Percentiles rank a stretch among this genome's conserved stretches.
Evolutionary conservation across 2,113 vertebrate species (phyloP).

Genomic region (Neolamprologus devosi): DNA sequence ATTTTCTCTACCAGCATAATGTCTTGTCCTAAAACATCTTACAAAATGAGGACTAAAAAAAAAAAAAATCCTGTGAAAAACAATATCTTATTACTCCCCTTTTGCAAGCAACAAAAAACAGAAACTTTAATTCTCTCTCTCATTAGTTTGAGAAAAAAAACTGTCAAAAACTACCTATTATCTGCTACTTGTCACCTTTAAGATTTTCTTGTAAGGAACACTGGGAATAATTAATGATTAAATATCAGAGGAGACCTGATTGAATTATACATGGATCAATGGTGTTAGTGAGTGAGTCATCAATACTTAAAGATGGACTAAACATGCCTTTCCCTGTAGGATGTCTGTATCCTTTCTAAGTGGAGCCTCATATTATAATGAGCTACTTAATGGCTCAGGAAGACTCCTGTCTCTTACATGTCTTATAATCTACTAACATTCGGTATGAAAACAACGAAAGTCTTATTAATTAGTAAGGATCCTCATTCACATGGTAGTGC

Average conservation of each 20-base stretch:
- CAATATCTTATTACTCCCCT: neutral
- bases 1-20: neutral
- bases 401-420: slow-evolving; percentile 38
- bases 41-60: neutral
- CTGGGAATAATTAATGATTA: slow-evolving; percentile 46
- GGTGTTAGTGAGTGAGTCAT: slow-evolving; percentile 53
- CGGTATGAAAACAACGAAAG: slow-evolving; percentile 20
- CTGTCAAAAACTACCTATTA: neutral
- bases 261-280: slow-evolving; percentile 67
- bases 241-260: slow-evolving; percentile 50
- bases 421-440: slow-evolving; percentile 19
- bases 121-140: neutral
- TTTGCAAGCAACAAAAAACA: neutral
- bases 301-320: slow-evolving; percentile 58
- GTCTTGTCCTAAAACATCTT: neutral
- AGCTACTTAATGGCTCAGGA: slow-evolving; percentile 32
- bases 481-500: neutral
- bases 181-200: neutral
- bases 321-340: slow-evolving; percentile 43
- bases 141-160: neutral
- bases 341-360: slow-evolving; percentile 30
- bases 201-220: slow-evolving; percentile 22
- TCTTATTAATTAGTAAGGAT: slow-evolving; percentile 37
- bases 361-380: slow-evolving; percentile 28
- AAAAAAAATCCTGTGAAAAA: neutral